A percentile compares a stretch with the other conserved stretches of the same genome.
phyloP scores from a whole-genome alignment of 2,888 invertebrate genomes.

The Drosophila leonis region DNA sequence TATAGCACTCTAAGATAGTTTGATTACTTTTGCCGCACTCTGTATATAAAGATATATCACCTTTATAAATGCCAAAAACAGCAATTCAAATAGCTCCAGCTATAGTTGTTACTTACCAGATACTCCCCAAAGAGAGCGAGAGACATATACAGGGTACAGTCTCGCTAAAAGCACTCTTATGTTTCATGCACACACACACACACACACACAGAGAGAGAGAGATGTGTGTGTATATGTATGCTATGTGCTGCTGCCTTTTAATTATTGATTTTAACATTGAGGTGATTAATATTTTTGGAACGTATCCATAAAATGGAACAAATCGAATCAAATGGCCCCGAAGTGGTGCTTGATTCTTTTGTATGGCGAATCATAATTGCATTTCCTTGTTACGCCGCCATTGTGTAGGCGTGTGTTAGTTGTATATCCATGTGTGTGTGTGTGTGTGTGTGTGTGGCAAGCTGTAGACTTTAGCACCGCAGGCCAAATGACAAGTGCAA shows the following conservation, averaged over 20 bases:
- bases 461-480: conserved; percentile 2
- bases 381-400: conserved; percentile 70
- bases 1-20: too few relatives aligned
- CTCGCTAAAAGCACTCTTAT: conserved; percentile 21
- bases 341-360: conserved; percentile 63
- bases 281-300: conserved; percentile 76
- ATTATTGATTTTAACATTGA: conserved; percentile 71
- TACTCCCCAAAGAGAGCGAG: neutral
- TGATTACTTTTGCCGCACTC: too few relatives aligned
- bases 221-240: too few relatives aligned
- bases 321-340: conserved; percentile 25
- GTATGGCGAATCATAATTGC: conserved; percentile 73
- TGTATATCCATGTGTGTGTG: conserved; percentile 4
- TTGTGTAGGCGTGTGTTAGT: conserved; percentile 12
- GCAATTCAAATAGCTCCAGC: too few relatives aligned
- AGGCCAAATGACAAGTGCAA: conserved; percentile 23
- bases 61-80: too few relatives aligned
- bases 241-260: conserved; percentile 59
- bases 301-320: conserved; percentile 12
- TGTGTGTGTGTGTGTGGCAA: neutral
- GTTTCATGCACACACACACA: conserved; percentile 2
- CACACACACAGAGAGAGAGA: neutral
- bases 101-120: neutral
- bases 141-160: neutral
- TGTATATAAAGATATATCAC: too few relatives aligned